These are phyloP conservation scores for Papilio xuthus DNA, from an alignment of 1,140 invertebrate genomes.

Conservation along the genomic window DNA sequence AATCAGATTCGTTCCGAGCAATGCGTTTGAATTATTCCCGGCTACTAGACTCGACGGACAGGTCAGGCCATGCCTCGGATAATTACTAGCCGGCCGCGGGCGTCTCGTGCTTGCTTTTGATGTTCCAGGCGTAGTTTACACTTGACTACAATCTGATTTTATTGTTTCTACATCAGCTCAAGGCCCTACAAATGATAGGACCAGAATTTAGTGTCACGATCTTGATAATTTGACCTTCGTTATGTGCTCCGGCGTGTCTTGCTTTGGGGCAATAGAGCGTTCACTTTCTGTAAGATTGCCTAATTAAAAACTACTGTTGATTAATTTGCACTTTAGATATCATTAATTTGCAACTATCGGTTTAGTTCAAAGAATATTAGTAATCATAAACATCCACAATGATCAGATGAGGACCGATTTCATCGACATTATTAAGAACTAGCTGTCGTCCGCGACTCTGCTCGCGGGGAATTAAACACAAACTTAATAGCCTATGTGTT, in stretches of 20 bases:
- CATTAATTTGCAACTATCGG: background rate
- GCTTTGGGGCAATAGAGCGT: slow-evolving; percentile 1
- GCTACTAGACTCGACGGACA: slow-evolving; percentile 35
- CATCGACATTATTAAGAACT: too few species aligned
- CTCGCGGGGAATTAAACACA: too few species aligned
- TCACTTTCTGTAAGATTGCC: background rate
- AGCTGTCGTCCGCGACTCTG: too few species aligned
- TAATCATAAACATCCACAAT: too few species aligned
- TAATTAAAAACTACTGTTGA: background rate
- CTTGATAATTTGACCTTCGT: slow-evolving; percentile 21
- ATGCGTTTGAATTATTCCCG: slow-evolving; percentile 7
- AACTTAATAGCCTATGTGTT: too few species aligned
- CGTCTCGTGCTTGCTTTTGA: slow-evolving; percentile 43
- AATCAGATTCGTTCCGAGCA: slow-evolving; percentile 26
- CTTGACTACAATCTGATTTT: slow-evolving; percentile 35
- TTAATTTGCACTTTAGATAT: background rate
- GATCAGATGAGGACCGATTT: too few species aligned
- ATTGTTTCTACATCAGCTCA: slow-evolving; percentile 21
- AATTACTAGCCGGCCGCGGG: slow-evolving; percentile 42
- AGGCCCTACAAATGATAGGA: slow-evolving; percentile 16
- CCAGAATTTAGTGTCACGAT: slow-evolving; percentile 24
- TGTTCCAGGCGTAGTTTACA: slow-evolving; percentile 40
- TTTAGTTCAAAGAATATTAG: too few species aligned
- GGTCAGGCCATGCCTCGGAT: slow-evolving; percentile 30
- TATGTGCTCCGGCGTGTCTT: background rate